Percentiles rank a stretch among this genome's conserved stretches.
Evolutionary conservation across 2,797 vertebrate genomes (phyloP).

Genomic region (Girardinus metallicus): DNA sequence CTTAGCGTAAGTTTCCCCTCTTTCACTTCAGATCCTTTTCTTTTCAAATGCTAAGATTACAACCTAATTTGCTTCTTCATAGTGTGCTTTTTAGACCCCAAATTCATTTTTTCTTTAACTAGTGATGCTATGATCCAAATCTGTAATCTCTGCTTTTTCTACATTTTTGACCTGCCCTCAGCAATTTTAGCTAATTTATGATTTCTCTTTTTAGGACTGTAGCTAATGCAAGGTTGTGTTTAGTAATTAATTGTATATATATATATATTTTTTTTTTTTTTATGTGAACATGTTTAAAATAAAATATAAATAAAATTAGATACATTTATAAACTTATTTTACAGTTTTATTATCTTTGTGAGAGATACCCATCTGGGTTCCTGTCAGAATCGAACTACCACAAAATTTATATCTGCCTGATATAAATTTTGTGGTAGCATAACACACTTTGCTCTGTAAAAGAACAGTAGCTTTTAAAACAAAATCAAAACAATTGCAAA

Average conservation of each 20-base stretch:
- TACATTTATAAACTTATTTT: neutral
- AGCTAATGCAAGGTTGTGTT: too few species aligned
- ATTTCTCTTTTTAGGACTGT: neutral
- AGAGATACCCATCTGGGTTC: neutral
- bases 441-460: neutral
- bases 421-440: too few species aligned
- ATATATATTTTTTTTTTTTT: too few species aligned
- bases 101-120: neutral
- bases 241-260: too few species aligned
- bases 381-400: neutral
- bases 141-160: neutral
- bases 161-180: neutral
- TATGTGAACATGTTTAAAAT: neutral
- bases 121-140: neutral
- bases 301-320: neutral
- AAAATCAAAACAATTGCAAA: neutral
- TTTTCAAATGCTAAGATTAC: neutral
- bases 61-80: neutral
- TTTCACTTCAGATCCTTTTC: neutral
- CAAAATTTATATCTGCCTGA: neutral
- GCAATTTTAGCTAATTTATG: neutral
- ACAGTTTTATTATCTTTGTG: neutral
- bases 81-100: neutral
- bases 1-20: conserved; percentile 87
- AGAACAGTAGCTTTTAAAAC: neutral